These are phyloP conservation scores for Todiramphus saurophagus DNA, from an alignment of 2,113 vertebrate genomes.

Conservation along the genomic window DNA sequence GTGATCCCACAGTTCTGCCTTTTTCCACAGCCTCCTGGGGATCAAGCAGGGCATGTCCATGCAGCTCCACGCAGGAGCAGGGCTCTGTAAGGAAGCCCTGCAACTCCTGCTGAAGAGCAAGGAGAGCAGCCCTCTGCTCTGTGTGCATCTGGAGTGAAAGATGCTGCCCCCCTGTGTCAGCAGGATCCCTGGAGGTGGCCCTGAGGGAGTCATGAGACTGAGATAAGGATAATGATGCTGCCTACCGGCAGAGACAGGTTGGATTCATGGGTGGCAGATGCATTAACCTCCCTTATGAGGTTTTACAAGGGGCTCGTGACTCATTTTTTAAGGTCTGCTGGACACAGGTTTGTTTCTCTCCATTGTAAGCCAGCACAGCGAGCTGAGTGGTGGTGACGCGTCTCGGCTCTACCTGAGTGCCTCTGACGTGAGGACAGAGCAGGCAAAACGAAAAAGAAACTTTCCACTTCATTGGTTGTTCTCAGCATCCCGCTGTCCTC, in stretches of 20 bases:
- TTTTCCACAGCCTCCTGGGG: not conserved
- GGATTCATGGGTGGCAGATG: not conserved
- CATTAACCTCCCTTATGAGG: not conserved
- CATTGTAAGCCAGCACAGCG: not conserved
- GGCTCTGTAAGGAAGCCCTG: not conserved
- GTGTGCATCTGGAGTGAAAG: not conserved
- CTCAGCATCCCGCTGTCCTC: not conserved
- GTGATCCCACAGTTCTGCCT: not conserved
- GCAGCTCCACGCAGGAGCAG: not conserved
- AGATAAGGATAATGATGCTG: not conserved
- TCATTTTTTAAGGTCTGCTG: not conserved
- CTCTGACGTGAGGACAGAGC: not conserved
- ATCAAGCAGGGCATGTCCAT: not conserved
- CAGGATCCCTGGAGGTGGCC: not conserved
- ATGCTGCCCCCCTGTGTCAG: not conserved
- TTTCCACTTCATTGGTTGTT: not conserved
- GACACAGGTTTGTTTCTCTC: not conserved
- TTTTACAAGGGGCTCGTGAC: not conserved
- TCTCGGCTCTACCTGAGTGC: not conserved
- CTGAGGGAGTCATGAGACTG: not conserved
- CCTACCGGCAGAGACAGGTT: not conserved
- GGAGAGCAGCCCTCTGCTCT: not conserved
- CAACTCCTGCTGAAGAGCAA: not conserved
- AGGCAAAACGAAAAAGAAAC: not conserved
- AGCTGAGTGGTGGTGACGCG: not conserved